A percentile compares a stretch with the other conserved stretches of the same genome.
phyloP scores from a whole-genome alignment of 1,140 invertebrate genomes.

The Melitaea cinxia region DNA sequence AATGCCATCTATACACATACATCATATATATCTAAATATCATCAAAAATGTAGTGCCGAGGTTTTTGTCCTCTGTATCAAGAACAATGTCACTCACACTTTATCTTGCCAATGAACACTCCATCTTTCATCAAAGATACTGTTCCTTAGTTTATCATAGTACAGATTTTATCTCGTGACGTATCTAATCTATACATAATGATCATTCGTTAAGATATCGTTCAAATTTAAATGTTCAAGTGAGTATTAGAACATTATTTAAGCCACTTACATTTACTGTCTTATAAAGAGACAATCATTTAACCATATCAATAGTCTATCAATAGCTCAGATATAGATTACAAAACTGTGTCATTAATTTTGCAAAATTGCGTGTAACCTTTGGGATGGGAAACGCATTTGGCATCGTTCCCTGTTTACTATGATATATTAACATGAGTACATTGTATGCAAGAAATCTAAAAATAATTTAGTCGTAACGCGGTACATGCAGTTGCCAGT shows the following conservation, averaged over 20 bases:
- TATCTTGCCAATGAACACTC: no score
- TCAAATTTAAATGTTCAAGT: no score
- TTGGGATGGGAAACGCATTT: constrained; percentile 38
- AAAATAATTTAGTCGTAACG: constrained; percentile 45
- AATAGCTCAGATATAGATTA: neutral
- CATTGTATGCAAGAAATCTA: constrained; percentile 35
- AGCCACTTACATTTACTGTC: neutral
- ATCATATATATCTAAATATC: neutral
- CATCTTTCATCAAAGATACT: neutral
- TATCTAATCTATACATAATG: neutral
- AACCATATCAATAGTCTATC: neutral
- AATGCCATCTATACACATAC: no score
- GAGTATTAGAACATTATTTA: no score
- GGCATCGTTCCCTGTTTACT: constrained; percentile 44
- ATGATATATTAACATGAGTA: constrained; percentile 26
- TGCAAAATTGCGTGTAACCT: constrained; percentile 27
- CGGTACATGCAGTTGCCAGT: constrained; percentile 43
- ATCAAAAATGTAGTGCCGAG: neutral
- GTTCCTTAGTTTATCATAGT: neutral
- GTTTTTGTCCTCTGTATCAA: no score
- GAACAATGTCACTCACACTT: no score
- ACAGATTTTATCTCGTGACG: neutral
- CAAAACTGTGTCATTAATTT: neutral
- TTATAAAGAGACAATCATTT: neutral
- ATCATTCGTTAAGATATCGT: neutral